Conservation (phyloP, 2,797 vertebrate genomes). For the Enteromius afrohamiltoni region DNA sequence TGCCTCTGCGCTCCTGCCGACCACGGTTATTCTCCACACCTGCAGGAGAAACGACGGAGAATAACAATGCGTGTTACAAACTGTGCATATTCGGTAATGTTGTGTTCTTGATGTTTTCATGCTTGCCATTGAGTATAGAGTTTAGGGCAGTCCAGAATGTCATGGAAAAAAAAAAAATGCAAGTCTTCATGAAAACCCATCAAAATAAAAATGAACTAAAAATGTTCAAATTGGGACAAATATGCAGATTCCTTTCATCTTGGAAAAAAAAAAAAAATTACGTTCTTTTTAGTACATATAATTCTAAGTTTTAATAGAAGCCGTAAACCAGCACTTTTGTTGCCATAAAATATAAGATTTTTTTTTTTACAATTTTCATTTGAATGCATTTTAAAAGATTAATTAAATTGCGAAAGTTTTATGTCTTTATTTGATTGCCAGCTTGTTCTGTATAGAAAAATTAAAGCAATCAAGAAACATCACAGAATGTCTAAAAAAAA, state of each 20-base stretch:
- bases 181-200: not conserved
- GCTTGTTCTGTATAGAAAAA: not conserved
- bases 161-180: not conserved
- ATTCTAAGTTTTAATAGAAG: too few species aligned
- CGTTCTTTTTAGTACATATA: too few species aligned
- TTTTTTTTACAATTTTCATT: too few species aligned
- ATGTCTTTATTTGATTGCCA: not conserved
- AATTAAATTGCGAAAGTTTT: not conserved
- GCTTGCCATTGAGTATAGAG: not conserved
- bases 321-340: too few species aligned
- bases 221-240: not conserved
- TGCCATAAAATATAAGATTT: too few species aligned
- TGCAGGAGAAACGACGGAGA: slow-evolving; percentile 44
- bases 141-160: not conserved
- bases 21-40: slow-evolving; percentile 64
- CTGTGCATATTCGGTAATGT: not conserved
- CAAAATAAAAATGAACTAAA: not conserved
- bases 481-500: not conserved
- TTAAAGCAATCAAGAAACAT: not conserved
- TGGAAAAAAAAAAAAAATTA: too few species aligned
- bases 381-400: too few species aligned
- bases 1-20: slow-evolving; percentile 41
- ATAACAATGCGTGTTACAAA: not conserved
- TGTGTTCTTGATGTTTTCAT: not conserved
- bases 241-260: too few species aligned